phyloP scores from a whole-genome alignment of 2,797 vertebrate species.

The Echeneis naucrates region DNA sequence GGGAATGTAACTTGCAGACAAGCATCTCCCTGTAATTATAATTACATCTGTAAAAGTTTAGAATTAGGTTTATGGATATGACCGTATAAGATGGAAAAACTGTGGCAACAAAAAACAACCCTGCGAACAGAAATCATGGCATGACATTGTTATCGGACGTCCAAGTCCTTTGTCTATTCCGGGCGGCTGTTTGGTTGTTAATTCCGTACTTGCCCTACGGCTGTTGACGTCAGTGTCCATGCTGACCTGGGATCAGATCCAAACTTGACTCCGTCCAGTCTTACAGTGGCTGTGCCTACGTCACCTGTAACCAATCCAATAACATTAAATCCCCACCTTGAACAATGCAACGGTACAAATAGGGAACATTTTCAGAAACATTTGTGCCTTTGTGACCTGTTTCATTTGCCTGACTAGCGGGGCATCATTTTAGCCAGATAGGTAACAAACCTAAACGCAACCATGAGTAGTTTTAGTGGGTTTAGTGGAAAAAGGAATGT shows the following conservation, averaged over 20 bases:
- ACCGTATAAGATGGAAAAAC: not conserved
- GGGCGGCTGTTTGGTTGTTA: conserved; percentile 28
- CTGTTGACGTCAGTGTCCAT: conserved; percentile 30
- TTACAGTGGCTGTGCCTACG: conserved; percentile 46
- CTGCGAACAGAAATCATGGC: not conserved
- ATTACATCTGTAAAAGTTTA: not conserved
- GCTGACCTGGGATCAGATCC: conserved; percentile 44
- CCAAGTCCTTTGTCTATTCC: not conserved
- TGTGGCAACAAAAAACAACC: not conserved
- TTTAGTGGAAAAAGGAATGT: no score
- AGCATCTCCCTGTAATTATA: no score
- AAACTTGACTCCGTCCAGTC: conserved; percentile 24
- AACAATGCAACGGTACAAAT: conserved; percentile 30
- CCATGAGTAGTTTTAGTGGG: no score
- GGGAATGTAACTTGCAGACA: no score
- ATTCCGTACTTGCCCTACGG: conserved; percentile 10
- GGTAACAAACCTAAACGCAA: no score
- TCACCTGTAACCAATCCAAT: conserved; percentile 69
- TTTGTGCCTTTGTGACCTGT: not conserved
- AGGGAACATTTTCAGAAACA: not conserved
- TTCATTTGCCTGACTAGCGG: no score
- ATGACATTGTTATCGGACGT: not conserved
- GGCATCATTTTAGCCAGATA: no score
- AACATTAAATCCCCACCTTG: conserved; percentile 61
- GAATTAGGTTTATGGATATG: not conserved